phyloP scores from a whole-genome alignment of 1,140 invertebrate genomes.

The Diachasma alloeum region DNA sequence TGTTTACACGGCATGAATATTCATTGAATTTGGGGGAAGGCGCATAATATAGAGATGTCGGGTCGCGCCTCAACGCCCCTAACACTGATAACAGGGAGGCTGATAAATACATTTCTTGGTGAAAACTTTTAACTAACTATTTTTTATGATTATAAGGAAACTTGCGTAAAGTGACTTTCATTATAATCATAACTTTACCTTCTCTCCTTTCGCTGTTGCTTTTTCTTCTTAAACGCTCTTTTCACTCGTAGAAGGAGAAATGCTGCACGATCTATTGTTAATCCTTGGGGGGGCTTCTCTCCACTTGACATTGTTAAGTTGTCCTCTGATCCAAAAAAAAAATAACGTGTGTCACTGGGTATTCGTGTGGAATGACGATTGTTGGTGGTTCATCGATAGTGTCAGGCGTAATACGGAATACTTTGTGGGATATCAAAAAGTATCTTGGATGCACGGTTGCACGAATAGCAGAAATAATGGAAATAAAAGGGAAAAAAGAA shows the following conservation, averaged over 20 bases:
- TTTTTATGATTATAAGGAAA: not conserved
- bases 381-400: not conserved
- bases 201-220: slow-evolving; percentile 83
- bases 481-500: not conserved
- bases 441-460: not conserved
- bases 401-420: not conserved
- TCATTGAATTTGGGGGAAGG: not conserved
- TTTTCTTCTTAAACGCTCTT: slow-evolving; percentile 89
- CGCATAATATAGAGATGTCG: not conserved
- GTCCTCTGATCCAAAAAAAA: not conserved
- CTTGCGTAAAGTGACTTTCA: not conserved
- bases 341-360: not conserved
- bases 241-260: slow-evolving; percentile 87
- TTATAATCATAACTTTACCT: slow-evolving; percentile 61
- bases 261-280: slow-evolving; percentile 86
- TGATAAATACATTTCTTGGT: not conserved
- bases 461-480: not conserved
- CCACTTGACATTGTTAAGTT: slow-evolving; percentile 54
- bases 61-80: not conserved
- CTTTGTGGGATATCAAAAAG: not conserved
- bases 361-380: not conserved
- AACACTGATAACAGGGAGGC: not conserved
- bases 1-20: slow-evolving; percentile 14
- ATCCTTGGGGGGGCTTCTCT: slow-evolving; percentile 60
- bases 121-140: not conserved